Evolutionary conservation across 2,797 vertebrate genomes (phyloP).

Genomic region (Chelmon rostratus): DNA sequence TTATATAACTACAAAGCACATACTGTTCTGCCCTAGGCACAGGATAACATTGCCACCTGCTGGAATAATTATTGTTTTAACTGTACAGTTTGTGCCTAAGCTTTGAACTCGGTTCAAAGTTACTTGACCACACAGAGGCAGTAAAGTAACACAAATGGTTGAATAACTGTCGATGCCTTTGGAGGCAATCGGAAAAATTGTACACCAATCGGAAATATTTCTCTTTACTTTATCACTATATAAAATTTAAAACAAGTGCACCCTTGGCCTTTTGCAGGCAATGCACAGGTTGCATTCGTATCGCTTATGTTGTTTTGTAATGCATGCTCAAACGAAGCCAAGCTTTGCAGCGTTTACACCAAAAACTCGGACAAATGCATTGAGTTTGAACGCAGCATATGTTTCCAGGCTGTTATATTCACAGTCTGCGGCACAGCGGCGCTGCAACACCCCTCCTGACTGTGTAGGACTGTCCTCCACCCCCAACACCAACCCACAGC

Average conservation of each 20-base stretch:
- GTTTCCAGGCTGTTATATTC: conserved; percentile 51
- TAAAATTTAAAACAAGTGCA: not conserved
- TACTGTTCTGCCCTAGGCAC: too few relatives aligned
- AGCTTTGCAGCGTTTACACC: not conserved
- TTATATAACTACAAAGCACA: conserved; percentile 41
- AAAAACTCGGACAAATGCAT: not conserved
- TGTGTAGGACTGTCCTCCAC: conserved; percentile 60
- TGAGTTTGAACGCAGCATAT: conserved; percentile 24
- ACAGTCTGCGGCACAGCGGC: conserved; percentile 78
- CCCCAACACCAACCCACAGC: conserved; percentile 74
- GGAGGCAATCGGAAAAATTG: not conserved
- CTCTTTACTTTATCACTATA: not conserved
- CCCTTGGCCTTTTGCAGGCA: fast-evolving
- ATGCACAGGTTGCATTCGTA: not conserved
- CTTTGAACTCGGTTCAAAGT: conserved; percentile 13
- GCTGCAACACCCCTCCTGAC: conserved; percentile 55
- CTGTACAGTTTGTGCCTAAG: not conserved
- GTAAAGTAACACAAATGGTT: conserved; percentile 43
- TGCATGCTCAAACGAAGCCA: not conserved
- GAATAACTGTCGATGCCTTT: conserved; percentile 16
- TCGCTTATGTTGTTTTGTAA: not conserved
- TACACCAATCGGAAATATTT: too few relatives aligned
- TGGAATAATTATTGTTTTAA: conserved; percentile 35
- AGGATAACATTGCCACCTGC: conserved; percentile 58
- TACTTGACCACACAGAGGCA: conserved; percentile 64